Evolutionary conservation across 2,113 vertebrate species (phyloP).

Genomic region (Machaerirhynchus nigripectus): DNA sequence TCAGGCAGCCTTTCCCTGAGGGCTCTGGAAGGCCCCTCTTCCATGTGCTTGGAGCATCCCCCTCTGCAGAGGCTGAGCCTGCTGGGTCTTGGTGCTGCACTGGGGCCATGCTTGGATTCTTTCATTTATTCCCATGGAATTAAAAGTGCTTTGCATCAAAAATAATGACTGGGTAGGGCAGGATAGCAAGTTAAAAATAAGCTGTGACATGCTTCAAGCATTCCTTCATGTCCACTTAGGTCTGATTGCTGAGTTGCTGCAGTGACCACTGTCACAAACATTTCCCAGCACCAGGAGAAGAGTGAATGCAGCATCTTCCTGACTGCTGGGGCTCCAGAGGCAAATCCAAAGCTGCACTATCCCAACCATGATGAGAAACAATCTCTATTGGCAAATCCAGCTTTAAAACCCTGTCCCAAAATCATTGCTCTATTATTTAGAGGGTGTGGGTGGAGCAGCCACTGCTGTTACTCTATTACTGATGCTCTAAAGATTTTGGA

Average conservation of each 20-base stretch:
- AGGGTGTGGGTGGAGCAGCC: conserved; percentile 3
- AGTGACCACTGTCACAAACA: conserved; percentile 20
- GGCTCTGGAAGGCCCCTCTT: background rate
- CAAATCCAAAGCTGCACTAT: background rate
- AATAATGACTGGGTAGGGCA: conserved; percentile 17
- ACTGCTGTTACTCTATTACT: conserved; percentile 1
- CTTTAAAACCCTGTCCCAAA: background rate
- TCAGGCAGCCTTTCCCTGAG: background rate
- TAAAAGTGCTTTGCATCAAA: conserved; percentile 5
- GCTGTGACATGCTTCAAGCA: background rate
- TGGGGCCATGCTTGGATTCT: background rate
- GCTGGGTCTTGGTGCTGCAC: background rate
- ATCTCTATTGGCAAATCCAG: background rate
- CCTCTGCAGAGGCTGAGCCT: background rate
- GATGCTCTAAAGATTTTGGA: conserved; percentile 37
- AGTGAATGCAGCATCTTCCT: background rate
- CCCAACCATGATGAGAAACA: background rate
- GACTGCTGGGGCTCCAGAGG: background rate
- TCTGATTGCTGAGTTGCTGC: background rate
- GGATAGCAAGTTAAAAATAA: conserved; percentile 10
- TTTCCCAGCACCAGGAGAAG: background rate
- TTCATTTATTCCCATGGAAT: conserved; percentile 19
- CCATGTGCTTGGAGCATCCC: background rate
- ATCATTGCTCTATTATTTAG: conserved; percentile 42
- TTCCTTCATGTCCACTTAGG: background rate